phyloP scores from a whole-genome alignment of 2,888 invertebrate genomes.

The Phania funesta region DNA sequence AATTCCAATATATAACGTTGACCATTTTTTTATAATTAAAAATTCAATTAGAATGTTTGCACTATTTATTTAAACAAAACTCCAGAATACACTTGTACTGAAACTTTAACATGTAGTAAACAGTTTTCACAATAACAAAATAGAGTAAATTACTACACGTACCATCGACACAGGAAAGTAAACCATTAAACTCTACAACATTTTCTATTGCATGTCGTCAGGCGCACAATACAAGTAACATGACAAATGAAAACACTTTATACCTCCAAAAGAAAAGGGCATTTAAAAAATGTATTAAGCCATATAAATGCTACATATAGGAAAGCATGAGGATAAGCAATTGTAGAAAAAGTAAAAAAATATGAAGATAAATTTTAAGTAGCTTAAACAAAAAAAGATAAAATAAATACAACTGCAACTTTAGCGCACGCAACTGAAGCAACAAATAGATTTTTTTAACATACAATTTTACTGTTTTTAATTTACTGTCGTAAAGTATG shows the following conservation, averaged over 20 bases:
- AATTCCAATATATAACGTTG: too few relatives aligned
- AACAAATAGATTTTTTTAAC: constrained; percentile 48
- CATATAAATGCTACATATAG: constrained; percentile 34
- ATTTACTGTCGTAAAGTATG: constrained; percentile 38
- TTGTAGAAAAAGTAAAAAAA: constrained; percentile 1
- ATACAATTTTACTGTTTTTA: constrained; percentile 27
- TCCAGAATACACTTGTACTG: too few relatives aligned
- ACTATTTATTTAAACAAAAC: too few relatives aligned
- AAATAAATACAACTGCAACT: neutral
- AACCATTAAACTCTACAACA: constrained; percentile 19
- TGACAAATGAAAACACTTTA: neutral
- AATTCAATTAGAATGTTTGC: too few relatives aligned
- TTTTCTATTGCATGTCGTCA: constrained; percentile 61
- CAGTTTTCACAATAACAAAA: too few relatives aligned
- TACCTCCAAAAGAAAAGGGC: constrained; percentile 15
- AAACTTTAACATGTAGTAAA: too few relatives aligned
- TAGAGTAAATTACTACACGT: too few relatives aligned
- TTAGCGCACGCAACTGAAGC: constrained; percentile 39
- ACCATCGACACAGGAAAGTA: too few relatives aligned
- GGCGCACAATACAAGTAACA: constrained; percentile 38
- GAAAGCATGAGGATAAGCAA: constrained; percentile 32
- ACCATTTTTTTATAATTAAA: too few relatives aligned
- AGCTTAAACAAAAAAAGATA: constrained; percentile 11
- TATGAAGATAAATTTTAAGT: constrained; percentile 16
- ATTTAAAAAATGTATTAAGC: constrained; percentile 52